These are phyloP conservation scores for Opisthocomus hoazin DNA, from an alignment of 2,113 vertebrate genomes.

Conservation along the genomic window DNA sequence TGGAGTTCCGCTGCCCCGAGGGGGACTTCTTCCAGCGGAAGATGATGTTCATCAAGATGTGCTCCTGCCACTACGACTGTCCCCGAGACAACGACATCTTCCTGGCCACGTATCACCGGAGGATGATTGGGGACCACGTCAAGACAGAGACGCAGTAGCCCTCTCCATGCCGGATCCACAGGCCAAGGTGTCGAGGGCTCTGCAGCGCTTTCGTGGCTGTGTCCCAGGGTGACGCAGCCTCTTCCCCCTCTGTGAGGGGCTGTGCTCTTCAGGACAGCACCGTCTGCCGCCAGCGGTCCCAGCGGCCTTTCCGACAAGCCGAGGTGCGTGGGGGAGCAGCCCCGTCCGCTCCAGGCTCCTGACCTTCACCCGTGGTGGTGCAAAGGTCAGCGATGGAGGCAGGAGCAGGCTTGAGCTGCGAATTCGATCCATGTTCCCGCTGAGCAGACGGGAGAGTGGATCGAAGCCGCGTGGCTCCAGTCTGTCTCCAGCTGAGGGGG, in stretches of 20 bases:
- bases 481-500: not conserved
- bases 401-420: not conserved
- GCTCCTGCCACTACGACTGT: constrained; percentile 76
- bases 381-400: not conserved
- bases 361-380: not conserved
- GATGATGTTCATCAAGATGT: constrained; percentile 81
- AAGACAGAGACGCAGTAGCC: not conserved
- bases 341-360: not conserved
- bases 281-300: not conserved
- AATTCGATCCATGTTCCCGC: not conserved
- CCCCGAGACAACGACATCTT: constrained; percentile 77
- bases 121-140: constrained; percentile 71
- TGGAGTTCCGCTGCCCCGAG: constrained; percentile 77
- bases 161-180: not conserved
- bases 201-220: not conserved
- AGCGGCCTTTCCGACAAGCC: not conserved
- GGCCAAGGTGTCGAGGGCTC: not conserved
- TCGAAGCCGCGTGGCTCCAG: not conserved
- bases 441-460: not conserved
- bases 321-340: not conserved
- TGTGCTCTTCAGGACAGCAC: not conserved
- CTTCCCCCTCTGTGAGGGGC: not conserved
- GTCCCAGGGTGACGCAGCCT: not conserved
- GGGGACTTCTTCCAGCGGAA: constrained; percentile 72
- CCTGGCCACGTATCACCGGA: constrained; percentile 59